A percentile compares a stretch with the other conserved stretches of the same genome.
These are phyloP conservation scores for Phoxinus dragarum DNA, from an alignment of 2,797 vertebrate species.

Conservation along the genomic window DNA sequence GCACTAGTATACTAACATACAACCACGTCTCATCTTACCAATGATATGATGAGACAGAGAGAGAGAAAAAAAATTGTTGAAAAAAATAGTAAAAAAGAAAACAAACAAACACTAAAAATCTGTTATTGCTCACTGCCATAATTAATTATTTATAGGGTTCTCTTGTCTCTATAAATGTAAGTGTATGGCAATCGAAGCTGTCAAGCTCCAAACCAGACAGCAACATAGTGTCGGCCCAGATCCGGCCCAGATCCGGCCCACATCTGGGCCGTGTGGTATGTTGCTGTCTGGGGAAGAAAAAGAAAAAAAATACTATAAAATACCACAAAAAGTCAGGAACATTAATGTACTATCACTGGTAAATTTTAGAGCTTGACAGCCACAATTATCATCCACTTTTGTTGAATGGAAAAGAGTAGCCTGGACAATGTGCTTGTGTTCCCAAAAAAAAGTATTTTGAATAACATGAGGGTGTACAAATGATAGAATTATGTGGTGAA, in stretches of 20 bases:
- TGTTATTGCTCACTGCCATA: background rate
- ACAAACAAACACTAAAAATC: too few relatives aligned
- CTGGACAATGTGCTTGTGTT: background rate
- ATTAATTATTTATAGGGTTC: background rate
- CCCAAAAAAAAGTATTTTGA: background rate
- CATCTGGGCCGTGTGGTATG: too few relatives aligned
- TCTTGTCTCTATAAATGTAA: background rate
- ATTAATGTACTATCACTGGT: background rate
- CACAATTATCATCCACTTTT: background rate
- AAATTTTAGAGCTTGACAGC: background rate
- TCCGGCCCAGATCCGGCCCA: too few relatives aligned
- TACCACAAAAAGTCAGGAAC: background rate
- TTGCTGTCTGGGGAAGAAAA: too few relatives aligned
- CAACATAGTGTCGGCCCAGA: too few relatives aligned
- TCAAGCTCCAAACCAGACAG: background rate
- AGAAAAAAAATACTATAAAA: background rate
- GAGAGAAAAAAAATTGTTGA: background rate
- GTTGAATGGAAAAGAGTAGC: background rate
- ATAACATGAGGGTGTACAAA: background rate
- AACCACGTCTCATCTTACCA: background rate
- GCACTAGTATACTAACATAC: slow-evolving; percentile 2
- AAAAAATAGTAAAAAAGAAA: background rate
- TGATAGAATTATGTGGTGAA: background rate
- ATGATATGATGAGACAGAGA: background rate
- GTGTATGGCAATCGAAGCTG: background rate